These are phyloP conservation scores for Dryococelus australis DNA, from an alignment of 2,888 invertebrate species.

Conservation along the genomic window DNA sequence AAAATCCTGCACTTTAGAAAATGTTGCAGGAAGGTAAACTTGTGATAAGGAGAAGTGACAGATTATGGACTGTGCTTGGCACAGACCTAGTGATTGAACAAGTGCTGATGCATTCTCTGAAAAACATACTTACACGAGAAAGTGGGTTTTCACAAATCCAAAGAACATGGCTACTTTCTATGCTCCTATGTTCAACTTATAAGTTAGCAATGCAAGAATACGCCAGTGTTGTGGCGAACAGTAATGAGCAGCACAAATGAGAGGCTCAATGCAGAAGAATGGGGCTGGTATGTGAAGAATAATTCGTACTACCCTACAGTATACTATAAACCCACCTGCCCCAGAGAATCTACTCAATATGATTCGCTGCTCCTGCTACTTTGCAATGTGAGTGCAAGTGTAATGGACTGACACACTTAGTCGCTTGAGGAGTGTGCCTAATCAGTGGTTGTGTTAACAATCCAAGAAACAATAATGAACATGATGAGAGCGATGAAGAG, in stretches of 20 bases:
- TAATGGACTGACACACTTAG: no score
- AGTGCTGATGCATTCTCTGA: not conserved
- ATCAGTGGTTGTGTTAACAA: no score
- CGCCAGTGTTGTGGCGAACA: not conserved
- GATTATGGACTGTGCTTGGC: not conserved
- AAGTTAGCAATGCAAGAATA: not conserved
- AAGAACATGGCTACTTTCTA: not conserved
- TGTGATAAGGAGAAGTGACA: not conserved
- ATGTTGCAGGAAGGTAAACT: not conserved
- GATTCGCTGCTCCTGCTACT: no score
- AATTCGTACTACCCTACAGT: constrained; percentile 6
- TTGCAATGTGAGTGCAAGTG: no score
- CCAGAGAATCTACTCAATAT: no score
- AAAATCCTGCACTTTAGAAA: not conserved
- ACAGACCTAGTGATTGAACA: not conserved
- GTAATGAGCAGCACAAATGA: not conserved
- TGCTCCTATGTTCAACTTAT: not conserved
- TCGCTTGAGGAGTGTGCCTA: no score
- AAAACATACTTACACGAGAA: not conserved
- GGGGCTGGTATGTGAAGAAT: not conserved
- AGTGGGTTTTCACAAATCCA: not conserved
- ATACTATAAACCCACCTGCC: no score
- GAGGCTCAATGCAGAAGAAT: not conserved
- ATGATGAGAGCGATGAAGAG: no score
- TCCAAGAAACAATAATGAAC: no score